phyloP scores from a whole-genome alignment of 1,140 invertebrate species.

The Aporrectodea caliginosa region DNA sequence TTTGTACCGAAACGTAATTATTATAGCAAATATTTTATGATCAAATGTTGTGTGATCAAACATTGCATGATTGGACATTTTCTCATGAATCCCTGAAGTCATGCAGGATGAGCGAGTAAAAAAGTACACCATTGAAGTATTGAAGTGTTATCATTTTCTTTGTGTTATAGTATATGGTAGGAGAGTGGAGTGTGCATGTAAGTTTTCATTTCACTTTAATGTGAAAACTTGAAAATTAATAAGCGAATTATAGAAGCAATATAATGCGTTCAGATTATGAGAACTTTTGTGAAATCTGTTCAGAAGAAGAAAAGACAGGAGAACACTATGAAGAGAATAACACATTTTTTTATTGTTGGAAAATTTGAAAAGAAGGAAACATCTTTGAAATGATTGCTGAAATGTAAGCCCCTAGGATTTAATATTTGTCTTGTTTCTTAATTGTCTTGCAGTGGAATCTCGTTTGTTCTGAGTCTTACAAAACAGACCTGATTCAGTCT shows the following conservation, averaged over 20 bases:
- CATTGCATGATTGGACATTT: neutral
- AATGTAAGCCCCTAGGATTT: neutral
- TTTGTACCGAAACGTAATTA: no score
- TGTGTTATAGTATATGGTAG: neutral
- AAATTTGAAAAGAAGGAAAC: neutral
- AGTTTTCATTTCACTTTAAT: no score
- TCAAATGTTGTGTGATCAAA: no score
- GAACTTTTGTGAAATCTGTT: no score
- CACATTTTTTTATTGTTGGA: no score
- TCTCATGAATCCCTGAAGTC: neutral
- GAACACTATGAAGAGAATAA: neutral
- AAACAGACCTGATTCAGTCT: slow-evolving; percentile 31
- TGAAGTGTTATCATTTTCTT: neutral
- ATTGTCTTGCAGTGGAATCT: slow-evolving; percentile 30
- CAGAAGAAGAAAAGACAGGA: no score
- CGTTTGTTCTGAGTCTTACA: slow-evolving; percentile 32
- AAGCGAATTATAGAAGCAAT: neutral
- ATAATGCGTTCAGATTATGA: no score
- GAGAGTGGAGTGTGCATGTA: neutral
- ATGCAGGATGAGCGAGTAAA: neutral
- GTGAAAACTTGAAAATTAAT: no score
- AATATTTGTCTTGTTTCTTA: neutral
- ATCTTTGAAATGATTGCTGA: neutral
- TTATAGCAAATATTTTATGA: no score
- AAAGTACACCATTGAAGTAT: no score